Conservation (phyloP, 2,888 invertebrate species). For the Eristalis pertinax region DNA sequence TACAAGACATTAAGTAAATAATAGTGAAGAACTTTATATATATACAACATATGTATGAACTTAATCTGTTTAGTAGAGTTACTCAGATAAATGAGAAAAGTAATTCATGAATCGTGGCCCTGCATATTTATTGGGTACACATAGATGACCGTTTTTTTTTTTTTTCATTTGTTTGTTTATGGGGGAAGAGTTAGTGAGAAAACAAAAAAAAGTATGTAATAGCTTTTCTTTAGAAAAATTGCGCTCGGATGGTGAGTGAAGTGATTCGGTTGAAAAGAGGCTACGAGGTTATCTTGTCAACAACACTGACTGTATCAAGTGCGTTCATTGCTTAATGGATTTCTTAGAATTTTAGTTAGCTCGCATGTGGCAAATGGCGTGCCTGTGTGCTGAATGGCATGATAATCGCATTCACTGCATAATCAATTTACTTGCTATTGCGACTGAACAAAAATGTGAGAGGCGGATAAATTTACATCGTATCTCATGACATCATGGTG, state of each 20-base stretch:
- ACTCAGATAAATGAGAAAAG: slow-evolving; percentile 18
- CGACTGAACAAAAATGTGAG: too few relatives aligned
- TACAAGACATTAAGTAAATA: slow-evolving; percentile 67
- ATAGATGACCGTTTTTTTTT: neutral
- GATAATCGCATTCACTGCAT: too few relatives aligned
- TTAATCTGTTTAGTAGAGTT: slow-evolving; percentile 59
- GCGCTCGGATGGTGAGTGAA: neutral
- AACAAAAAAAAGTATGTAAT: neutral
- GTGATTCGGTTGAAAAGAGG: neutral
- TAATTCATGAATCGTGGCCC: slow-evolving; percentile 19
- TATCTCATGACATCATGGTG: too few relatives aligned
- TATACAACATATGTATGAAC: slow-evolving; percentile 7
- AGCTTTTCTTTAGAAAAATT: neutral
- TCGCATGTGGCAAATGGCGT: too few relatives aligned
- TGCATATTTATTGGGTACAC: slow-evolving; percentile 41
- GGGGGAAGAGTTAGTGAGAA: neutral
- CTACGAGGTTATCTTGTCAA: neutral
- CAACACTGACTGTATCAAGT: too few relatives aligned
- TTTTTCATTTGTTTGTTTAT: neutral
- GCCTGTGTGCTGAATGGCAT: too few relatives aligned
- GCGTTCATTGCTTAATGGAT: too few relatives aligned
- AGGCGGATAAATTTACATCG: too few relatives aligned
- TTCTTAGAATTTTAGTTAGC: too few relatives aligned
- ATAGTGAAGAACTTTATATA: slow-evolving; percentile 32
- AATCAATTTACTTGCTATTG: too few relatives aligned